phyloP scores from a whole-genome alignment of 2,113 vertebrate genomes.

The Climacteris rufus region DNA sequence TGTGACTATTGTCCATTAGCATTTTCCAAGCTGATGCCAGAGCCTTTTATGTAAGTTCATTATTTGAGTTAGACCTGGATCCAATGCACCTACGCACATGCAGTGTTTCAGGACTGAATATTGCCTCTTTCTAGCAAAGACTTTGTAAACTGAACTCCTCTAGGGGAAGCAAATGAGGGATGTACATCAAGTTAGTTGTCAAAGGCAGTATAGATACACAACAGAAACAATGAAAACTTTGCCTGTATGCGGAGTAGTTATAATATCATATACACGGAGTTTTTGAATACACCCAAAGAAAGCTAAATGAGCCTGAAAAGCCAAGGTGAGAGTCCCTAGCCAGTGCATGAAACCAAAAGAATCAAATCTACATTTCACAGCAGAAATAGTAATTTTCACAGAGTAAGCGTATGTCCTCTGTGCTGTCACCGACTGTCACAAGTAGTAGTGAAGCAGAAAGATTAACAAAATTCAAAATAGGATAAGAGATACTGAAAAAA shows the following conservation, averaged over 20 bases:
- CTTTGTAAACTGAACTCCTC: neutral
- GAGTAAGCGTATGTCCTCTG: neutral
- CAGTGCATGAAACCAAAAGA: neutral
- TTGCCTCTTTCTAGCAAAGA: neutral
- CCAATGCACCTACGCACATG: neutral
- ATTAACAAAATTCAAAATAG: neutral
- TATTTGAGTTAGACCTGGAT: neutral
- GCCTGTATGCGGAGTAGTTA: neutral
- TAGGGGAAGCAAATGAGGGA: neutral
- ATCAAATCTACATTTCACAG: neutral
- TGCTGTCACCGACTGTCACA: neutral
- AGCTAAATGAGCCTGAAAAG: neutral
- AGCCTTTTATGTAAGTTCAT: neutral
- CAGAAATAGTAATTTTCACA: neutral
- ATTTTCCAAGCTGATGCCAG: neutral
- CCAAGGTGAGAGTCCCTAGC: neutral
- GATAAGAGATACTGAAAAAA: neutral
- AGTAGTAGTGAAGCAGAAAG: neutral
- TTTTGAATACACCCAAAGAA: neutral
- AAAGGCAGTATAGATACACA: neutral
- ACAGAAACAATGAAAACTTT: neutral
- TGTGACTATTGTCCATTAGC: neutral
- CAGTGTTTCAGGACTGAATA: neutral
- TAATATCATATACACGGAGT: neutral
- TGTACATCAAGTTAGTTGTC: neutral